These are phyloP conservation scores for Hemistola chrysoprasaria DNA, from an alignment of 2,888 invertebrate species.

Conservation along the genomic window DNA sequence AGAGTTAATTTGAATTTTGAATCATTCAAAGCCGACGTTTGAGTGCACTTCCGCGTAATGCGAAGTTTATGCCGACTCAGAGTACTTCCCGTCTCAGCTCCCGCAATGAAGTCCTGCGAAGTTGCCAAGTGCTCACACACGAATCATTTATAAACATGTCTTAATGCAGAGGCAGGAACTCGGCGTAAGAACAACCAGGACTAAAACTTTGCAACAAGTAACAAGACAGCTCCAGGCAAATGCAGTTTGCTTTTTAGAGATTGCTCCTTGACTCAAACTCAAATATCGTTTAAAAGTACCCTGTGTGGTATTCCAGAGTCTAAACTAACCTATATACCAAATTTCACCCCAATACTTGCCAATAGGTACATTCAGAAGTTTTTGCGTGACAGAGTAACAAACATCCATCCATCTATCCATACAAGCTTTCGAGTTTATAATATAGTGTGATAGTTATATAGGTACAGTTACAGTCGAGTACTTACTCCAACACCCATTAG, in stretches of 20 bases:
- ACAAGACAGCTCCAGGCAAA: no score
- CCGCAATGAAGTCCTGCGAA: slow-evolving; percentile 6
- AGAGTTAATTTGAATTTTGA: slow-evolving; percentile 12
- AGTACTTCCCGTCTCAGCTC: slow-evolving; percentile 7
- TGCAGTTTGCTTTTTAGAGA: no score
- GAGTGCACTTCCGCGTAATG: slow-evolving; percentile 15
- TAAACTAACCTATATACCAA: no score
- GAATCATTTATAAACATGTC: slow-evolving; percentile 12
- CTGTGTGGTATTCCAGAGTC: no score
- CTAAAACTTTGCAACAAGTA: slow-evolving; percentile 2
- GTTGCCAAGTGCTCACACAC: slow-evolving; percentile 2
- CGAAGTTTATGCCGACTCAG: slow-evolving; percentile 9
- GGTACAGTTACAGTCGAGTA: slow-evolving; percentile 10
- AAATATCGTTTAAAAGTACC: no score
- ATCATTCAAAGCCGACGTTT: slow-evolving; percentile 9
- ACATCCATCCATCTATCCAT: no score
- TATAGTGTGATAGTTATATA: no score
- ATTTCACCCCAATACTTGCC: no score
- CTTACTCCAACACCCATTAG: slow-evolving; percentile 13
- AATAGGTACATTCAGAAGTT: no score
- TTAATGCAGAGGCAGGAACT: slow-evolving; percentile 1
- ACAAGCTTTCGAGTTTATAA: no score
- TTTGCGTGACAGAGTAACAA: no score
- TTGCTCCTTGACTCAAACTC: no score
- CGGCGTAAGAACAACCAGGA: not conserved